phyloP scores from a whole-genome alignment of 2,797 vertebrate genomes.

The Novumbra hubbsi region DNA sequence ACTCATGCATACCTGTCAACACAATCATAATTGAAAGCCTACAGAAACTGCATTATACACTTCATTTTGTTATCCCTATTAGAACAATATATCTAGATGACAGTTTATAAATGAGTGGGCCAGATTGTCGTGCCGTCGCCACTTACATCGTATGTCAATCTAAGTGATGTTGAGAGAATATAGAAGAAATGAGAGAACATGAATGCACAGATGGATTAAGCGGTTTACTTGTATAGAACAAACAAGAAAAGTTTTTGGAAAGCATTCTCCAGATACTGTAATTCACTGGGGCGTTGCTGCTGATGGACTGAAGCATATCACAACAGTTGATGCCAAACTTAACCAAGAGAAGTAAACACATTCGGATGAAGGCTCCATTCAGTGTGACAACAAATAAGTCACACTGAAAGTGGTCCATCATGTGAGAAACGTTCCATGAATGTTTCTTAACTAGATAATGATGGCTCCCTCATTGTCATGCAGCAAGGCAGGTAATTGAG shows the following conservation, averaged over 20 bases:
- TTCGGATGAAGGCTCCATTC: background rate
- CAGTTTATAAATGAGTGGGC: background rate
- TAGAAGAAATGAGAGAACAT: background rate
- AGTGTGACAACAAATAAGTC: conserved; percentile 22
- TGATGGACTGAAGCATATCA: background rate
- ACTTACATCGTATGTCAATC: background rate
- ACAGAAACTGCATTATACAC: background rate
- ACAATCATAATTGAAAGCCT: background rate
- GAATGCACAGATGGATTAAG: background rate
- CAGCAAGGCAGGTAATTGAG: conserved; percentile 74
- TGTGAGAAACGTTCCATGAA: conserved; percentile 25
- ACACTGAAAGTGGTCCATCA: conserved; percentile 19
- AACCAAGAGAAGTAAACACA: conserved; percentile 18
- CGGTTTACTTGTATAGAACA: background rate
- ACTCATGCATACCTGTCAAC: background rate
- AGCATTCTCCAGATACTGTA: background rate
- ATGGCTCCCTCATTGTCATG: conserved; percentile 65
- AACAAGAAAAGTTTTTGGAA: background rate
- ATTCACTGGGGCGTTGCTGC: background rate
- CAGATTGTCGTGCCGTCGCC: background rate
- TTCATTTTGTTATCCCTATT: background rate
- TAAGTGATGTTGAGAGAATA: background rate
- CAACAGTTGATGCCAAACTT: background rate
- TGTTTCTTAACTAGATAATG: conserved; percentile 49
- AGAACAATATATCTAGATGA: background rate